Base-by-base conservation (phyloP, 1,140 invertebrate genomes). In the Drosophila obscura region DNA sequence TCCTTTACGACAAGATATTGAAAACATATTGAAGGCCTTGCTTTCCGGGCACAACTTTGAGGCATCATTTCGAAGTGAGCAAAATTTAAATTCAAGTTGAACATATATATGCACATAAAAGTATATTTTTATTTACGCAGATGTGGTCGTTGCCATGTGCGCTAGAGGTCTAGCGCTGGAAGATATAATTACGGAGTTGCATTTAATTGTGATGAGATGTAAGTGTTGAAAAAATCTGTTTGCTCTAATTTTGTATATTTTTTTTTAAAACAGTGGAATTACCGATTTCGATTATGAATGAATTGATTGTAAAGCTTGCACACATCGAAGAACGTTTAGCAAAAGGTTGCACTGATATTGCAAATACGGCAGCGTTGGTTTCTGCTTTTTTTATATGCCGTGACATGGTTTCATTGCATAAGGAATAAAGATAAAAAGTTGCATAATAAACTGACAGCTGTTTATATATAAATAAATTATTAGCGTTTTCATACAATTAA, bases 1-100 rank as follows among this genome's bases (percentile, higher is more conserved):
- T 93, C 99, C 99, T 7, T 92, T 98, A 28, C 95, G 96, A 63
- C 93, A 94, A 41, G 98, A 99, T 91, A 98, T 99, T 80, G 95
- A 96, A 85, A 96, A 95, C 82, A 98, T 99, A 74, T 92, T 98
- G 9, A 95, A 96, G 87, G 98, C 96, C 95, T 93, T 99, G 72
- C 93, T 99, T 1, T 98, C 98, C 89, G 96, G 98, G 74, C 93
- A 95, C 75, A 94, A 95, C 73, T 96, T 99, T 82, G 93, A 95
- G 48, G 87, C 93, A 4, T 95, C 96, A 46, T 99, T 96, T 92
- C 94, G 95, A 92, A 96, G 97, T 98, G 97, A 53, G 53, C 43
- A 26, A 5, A 43, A 26, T 7, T 4, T 5, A 4, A 4, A 35
- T n/a, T 31, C 19, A 7, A 1, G n/a, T 5, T 15, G 0, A 1